Percentiles rank a stretch among this genome's conserved stretches.
These are phyloP conservation scores for Hydractinia echinata DNA, from an alignment of 30 jellyfish, hydroid and myxozoan species.

Conservation along the genomic window DNA sequence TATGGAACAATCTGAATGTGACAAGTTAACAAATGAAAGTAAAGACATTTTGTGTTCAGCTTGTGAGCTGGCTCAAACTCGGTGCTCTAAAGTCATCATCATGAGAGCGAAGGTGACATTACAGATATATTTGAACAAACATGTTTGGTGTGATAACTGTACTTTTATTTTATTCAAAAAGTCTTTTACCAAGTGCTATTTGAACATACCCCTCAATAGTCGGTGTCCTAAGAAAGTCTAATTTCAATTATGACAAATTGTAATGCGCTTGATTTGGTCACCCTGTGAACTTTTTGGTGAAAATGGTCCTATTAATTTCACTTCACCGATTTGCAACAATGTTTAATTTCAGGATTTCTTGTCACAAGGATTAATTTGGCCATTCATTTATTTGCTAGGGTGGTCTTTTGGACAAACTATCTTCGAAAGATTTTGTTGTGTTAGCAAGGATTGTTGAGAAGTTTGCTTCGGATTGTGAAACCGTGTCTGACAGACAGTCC, in stretches of 20 bases:
- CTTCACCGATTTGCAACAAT: too few relatives aligned
- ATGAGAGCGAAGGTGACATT: slow-evolving; percentile 77
- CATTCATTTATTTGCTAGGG: slow-evolving; percentile 45
- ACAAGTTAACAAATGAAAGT: slow-evolving; percentile 68
- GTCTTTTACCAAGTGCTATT: too few relatives aligned
- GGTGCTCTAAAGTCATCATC: slow-evolving; percentile 81
- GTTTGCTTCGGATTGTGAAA: slow-evolving; percentile 82
- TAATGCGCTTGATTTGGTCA: too few relatives aligned
- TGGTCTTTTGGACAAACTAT: slow-evolving; percentile 80
- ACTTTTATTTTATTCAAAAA: too few relatives aligned
- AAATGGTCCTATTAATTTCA: too few relatives aligned
- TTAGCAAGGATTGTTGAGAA: slow-evolving; percentile 87
- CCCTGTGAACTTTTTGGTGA: too few relatives aligned
- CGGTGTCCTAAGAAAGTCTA: background rate
- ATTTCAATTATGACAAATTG: too few relatives aligned
- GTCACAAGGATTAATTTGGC: too few relatives aligned
- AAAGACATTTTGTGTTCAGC: slow-evolving; percentile 86
- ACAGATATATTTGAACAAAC: too few relatives aligned
- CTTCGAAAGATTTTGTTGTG: slow-evolving; percentile 84
- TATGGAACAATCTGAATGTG: slow-evolving; percentile 50
- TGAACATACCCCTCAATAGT: background rate
- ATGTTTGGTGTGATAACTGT: too few relatives aligned
- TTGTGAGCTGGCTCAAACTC: slow-evolving; percentile 85
- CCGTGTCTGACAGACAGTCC: slow-evolving; percentile 89
- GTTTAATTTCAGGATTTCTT: too few relatives aligned